These are phyloP conservation scores for Rhinichthys osculus DNA, from an alignment of 2,797 vertebrate species.

Conservation along the genomic window DNA sequence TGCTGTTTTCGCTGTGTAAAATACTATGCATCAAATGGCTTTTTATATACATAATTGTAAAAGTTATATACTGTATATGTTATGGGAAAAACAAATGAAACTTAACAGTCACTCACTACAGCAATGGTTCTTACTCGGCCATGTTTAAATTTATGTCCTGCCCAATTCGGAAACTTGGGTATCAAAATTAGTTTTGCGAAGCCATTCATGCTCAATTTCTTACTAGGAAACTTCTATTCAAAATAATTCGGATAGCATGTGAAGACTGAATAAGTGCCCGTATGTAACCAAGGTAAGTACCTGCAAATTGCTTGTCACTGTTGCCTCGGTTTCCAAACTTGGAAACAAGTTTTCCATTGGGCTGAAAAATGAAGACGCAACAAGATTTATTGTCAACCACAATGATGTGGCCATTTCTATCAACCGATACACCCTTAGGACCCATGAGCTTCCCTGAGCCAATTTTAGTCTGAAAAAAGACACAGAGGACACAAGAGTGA, in stretches of 20 bases:
- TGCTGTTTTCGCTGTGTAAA: not conserved
- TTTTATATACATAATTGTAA: not conserved
- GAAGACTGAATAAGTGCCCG: not conserved
- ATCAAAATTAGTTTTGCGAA: not conserved
- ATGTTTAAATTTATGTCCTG: not conserved
- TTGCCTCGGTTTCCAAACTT: constrained; percentile 97
- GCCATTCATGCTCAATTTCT: not conserved
- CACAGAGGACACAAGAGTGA: not conserved
- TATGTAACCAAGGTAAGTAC: constrained; percentile 82
- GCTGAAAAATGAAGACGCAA: constrained; percentile 97
- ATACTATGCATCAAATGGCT: not conserved
- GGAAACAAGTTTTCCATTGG: constrained; percentile 95
- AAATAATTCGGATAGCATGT: not conserved
- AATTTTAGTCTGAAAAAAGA: constrained; percentile 86
- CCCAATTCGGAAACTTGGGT: not conserved
- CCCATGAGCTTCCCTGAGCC: constrained; percentile 98
- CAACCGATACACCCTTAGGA: constrained; percentile 96
- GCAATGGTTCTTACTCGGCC: not conserved
- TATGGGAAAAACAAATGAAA: not conserved
- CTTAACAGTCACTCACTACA: not conserved
- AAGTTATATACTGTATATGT: too few relatives aligned
- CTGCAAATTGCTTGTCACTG: constrained; percentile 98
- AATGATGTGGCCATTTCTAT: constrained; percentile 95
- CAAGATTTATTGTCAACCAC: constrained; percentile 99
- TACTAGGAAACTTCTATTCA: not conserved